phyloP scores from a whole-genome alignment of 2,888 invertebrate genomes.

The Ariolimax columbianus region DNA sequence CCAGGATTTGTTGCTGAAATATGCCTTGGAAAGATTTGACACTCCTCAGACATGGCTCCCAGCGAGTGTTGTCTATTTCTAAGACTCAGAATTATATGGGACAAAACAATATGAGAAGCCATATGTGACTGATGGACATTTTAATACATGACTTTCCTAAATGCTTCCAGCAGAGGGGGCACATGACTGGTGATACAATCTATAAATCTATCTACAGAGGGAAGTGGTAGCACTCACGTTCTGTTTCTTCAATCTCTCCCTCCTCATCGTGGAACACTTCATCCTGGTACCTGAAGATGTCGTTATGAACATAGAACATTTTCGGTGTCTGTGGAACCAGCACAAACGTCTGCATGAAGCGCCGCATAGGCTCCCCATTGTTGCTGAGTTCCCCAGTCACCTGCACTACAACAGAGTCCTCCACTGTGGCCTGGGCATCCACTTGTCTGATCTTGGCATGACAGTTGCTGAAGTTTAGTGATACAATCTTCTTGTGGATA shows the following conservation, averaged over 20 bases:
- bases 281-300: slow-evolving; percentile 98
- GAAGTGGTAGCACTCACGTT: slow-evolving; percentile 38
- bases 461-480: slow-evolving; percentile 96
- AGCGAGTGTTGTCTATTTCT: no score
- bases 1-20: no score
- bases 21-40: no score
- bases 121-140: no score
- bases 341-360: slow-evolving; percentile 98
- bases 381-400: slow-evolving; percentile 98
- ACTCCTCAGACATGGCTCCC: no score
- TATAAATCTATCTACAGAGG: no score
- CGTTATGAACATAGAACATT: slow-evolving; percentile 99
- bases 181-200: no score
- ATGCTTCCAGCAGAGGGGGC: no score
- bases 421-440: slow-evolving; percentile 95
- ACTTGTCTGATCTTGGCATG: slow-evolving; percentile 98
- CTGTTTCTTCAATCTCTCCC: slow-evolving; percentile 62
- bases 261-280: slow-evolving; percentile 85
- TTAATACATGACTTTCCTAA: no score
- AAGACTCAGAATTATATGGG: no score
- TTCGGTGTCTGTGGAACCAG: slow-evolving; percentile 95
- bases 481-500: slow-evolving; percentile 96
- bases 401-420: slow-evolving; percentile 93
- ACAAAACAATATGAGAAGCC: no score
- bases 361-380: slow-evolving; percentile 96